Conservation (phyloP, 1,140 invertebrate species). For the Lepidurus packardi region DNA sequence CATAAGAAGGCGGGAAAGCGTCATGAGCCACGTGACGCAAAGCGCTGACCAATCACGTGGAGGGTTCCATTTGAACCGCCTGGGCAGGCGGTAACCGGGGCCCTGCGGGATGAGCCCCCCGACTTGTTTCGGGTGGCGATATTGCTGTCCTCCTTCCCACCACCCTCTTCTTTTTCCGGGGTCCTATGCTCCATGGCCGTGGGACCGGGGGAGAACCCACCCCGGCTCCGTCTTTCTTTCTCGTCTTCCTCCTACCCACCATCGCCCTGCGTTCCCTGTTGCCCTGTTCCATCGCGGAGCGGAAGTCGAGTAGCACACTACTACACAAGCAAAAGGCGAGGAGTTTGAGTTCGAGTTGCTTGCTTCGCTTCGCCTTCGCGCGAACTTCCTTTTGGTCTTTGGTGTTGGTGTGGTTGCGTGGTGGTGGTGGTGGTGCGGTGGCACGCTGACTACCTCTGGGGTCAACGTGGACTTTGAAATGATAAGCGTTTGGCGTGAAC, state of each 20-base stretch:
- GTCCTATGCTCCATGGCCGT: conserved; percentile 7
- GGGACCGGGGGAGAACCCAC: conserved; percentile 2
- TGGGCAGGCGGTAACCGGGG: conserved; percentile 20
- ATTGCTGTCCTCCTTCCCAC: neutral
- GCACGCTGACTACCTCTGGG: neutral
- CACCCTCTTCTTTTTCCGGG: neutral
- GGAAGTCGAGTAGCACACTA: conserved; percentile 21
- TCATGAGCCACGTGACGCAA: neutral
- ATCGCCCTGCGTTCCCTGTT: neutral
- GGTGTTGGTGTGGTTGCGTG: neutral
- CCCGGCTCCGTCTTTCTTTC: neutral
- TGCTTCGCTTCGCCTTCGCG: neutral
- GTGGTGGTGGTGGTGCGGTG: conserved; percentile 3
- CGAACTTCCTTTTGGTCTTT: neutral
- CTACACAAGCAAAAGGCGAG: conserved; percentile 12
- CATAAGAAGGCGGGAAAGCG: neutral
- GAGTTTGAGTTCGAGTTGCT: neutral
- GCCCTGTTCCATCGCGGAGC: conserved; percentile 11
- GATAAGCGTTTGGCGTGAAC: neutral
- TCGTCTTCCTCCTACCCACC: conserved; percentile 17
- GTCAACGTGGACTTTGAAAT: neutral
- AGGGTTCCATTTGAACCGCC: neutral
- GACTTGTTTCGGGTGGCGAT: conserved; percentile 7
- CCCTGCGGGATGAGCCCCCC: conserved; percentile 11
- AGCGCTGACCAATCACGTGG: neutral